phyloP scores from a whole-genome alignment of 2,113 vertebrate genomes.

The Myrmophylax atrothorax region DNA sequence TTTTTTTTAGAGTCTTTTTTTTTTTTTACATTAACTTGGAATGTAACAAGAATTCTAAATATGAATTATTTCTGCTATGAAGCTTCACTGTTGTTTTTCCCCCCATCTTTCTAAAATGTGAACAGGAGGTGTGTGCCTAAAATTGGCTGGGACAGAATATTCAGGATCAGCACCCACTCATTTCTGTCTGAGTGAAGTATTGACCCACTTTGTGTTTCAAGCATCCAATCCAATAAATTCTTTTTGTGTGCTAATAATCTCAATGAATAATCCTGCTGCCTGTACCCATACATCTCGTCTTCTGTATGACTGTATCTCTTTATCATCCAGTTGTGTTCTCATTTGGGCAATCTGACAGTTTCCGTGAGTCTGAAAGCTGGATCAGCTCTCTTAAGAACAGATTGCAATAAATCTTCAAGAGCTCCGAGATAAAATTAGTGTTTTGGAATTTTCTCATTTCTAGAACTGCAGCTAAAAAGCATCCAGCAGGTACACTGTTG shows the following conservation, averaged over 20 bases:
- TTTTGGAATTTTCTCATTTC: slow-evolving; percentile 14
- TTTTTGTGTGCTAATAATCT: slow-evolving; percentile 33
- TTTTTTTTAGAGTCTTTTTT: background rate
- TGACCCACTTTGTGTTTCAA: slow-evolving; percentile 52
- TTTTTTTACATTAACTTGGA: background rate
- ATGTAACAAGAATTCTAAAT: slow-evolving; percentile 27
- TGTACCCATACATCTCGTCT: background rate
- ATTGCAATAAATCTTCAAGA: slow-evolving; percentile 39
- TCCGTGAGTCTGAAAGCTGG: background rate
- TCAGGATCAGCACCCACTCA: slow-evolving; percentile 55
- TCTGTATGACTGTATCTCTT: background rate
- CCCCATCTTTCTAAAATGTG: slow-evolving; percentile 14
- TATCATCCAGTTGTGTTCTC: slow-evolving; percentile 1
- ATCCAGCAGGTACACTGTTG: slow-evolving; percentile 23
- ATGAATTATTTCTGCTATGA: slow-evolving; percentile 8
- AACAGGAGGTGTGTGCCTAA: slow-evolving; percentile 60
- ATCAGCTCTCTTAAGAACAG: slow-evolving; percentile 25
- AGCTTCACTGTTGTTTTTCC: background rate
- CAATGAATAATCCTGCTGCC: slow-evolving; percentile 8
- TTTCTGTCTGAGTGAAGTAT: slow-evolving; percentile 61
- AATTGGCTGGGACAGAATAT: slow-evolving; percentile 55
- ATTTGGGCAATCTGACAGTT: background rate
- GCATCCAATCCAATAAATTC: slow-evolving; percentile 13
- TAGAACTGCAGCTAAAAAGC: background rate
- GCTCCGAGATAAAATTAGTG: background rate